Conservation (phyloP, 2,888 invertebrate genomes). For the Hipparchia semele region DNA sequence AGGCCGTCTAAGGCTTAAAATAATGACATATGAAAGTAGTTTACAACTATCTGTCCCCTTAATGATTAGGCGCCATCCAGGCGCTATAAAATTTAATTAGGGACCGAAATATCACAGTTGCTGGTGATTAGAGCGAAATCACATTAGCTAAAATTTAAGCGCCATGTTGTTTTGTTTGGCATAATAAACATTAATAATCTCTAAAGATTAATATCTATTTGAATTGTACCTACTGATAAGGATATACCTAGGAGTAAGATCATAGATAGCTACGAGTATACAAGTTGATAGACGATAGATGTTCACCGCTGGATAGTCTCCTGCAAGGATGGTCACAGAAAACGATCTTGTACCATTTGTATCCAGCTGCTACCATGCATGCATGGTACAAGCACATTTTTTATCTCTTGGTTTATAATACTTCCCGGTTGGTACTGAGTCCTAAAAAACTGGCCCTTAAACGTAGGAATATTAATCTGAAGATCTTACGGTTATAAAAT, state of each 20-base stretch:
- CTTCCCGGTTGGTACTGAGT: no score
- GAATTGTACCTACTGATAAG: no score
- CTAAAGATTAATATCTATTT: neutral
- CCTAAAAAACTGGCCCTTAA: neutral
- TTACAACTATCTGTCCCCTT: slow-evolving; percentile 1
- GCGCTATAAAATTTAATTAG: slow-evolving; percentile 24
- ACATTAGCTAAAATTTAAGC: slow-evolving; percentile 14
- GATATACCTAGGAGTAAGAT: no score
- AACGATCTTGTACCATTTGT: no score
- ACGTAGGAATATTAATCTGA: neutral
- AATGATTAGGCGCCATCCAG: slow-evolving; percentile 7
- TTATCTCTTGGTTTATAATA: no score
- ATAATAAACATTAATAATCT: neutral
- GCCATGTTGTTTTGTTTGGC: neutral
- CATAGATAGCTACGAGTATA: no score
- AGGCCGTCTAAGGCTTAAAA: neutral
- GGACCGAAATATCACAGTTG: slow-evolving; percentile 13
- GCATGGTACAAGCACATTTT: no score
- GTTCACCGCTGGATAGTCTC: no score
- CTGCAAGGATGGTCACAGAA: no score
- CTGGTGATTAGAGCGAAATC: slow-evolving; percentile 18
- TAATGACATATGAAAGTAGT: neutral
- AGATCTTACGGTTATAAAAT: neutral
- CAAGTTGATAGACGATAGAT: no score
- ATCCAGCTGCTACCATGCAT: no score